These are phyloP conservation scores for Antennarius striatus DNA, from an alignment of 2,113 vertebrate genomes.

Conservation along the genomic window DNA sequence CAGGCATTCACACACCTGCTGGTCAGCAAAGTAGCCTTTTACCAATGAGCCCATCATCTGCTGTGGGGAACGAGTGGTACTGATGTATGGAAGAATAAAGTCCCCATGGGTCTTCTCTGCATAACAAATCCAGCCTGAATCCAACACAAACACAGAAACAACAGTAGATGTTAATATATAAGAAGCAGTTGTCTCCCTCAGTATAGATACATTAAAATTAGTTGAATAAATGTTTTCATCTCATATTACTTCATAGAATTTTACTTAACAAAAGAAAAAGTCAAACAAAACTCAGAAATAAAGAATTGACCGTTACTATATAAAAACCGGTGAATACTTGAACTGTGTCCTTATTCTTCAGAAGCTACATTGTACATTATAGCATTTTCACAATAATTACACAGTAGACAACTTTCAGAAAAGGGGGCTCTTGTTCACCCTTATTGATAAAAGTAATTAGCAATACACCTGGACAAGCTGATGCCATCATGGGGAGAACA, in stretches of 20 bases:
- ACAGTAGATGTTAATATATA: not conserved
- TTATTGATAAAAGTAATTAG: not conserved
- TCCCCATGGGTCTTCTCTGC: constrained; percentile 95
- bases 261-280: no score
- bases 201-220: not conserved
- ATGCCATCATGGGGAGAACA: constrained; percentile 89
- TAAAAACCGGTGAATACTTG: no score
- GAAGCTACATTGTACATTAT: not conserved
- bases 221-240: no score
- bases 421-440: not conserved
- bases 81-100: constrained; percentile 90
- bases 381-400: not conserved
- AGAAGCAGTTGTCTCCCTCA: not conserved
- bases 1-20: constrained; percentile 78
- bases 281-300: no score
- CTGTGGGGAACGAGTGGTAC: constrained; percentile 91
- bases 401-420: no score
- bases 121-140: constrained; percentile 96
- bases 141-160: not conserved
- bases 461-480: constrained; percentile 91
- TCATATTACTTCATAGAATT: no score
- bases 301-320: no score
- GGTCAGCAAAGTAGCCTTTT: constrained; percentile 86
- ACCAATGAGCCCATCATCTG: constrained; percentile 95
- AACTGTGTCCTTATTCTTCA: not conserved